These are phyloP conservation scores for Canis aureus DNA, from an alignment of 2,113 vertebrate species.

Conservation along the genomic window DNA sequence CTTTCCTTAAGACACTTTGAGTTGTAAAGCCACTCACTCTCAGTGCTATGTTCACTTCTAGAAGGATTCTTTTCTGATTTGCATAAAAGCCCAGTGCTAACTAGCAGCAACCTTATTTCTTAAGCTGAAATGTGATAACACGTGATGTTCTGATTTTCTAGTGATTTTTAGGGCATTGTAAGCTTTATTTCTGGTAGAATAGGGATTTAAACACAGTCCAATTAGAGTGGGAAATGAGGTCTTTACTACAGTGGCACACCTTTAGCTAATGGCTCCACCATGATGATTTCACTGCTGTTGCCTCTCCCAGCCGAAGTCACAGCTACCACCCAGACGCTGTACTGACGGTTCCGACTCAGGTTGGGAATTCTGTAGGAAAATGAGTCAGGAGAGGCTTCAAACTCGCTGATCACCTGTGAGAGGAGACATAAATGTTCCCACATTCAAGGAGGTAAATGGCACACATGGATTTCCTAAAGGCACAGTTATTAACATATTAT, in stretches of 20 bases:
- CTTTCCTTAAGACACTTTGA: neutral
- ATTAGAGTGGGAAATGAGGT: rapidly evolving
- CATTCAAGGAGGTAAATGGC: conserved; percentile 79
- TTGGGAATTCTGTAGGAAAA: conserved; percentile 98
- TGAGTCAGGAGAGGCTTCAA: conserved; percentile 97
- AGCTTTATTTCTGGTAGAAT: neutral
- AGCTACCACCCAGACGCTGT: conserved; percentile 98
- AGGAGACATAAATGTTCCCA: conserved; percentile 84
- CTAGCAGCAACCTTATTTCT: neutral
- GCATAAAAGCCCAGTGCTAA: neutral
- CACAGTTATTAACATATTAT: neutral
- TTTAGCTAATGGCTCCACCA: conserved; percentile 96
- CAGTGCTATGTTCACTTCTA: rapidly evolving
- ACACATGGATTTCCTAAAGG: conserved; percentile 1
- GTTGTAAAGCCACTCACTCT: neutral
- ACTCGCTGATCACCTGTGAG: conserved; percentile 98
- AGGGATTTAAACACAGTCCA: no score
- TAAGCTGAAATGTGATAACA: neutral
- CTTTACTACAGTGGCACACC: conserved; percentile 83
- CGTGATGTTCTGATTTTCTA: neutral
- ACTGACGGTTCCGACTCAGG: conserved; percentile 95
- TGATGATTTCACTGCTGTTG: conserved; percentile 98
- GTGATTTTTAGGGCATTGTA: neutral
- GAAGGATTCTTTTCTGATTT: rapidly evolving
- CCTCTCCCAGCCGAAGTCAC: conserved; percentile 97